Evolutionary conservation across 2,888 invertebrate genomes (phyloP).

Genomic region (Crioceris asparagi): DNA sequence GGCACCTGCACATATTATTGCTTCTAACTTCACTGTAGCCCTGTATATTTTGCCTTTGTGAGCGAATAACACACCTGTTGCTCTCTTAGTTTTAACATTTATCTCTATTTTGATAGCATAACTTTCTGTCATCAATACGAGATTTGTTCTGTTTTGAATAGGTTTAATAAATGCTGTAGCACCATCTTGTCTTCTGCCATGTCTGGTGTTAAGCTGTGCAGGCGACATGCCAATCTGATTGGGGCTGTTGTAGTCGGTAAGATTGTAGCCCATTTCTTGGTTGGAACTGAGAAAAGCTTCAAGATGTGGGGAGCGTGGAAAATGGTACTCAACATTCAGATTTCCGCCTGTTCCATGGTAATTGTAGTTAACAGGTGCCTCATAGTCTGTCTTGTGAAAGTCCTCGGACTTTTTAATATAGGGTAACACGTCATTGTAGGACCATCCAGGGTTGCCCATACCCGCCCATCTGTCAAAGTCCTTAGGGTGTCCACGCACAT

Average conservation of each 20-base stretch:
- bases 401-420: constrained; percentile 26
- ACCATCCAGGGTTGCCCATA: constrained; percentile 33
- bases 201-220: constrained; percentile 54
- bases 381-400: constrained; percentile 5
- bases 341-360: constrained; percentile 12
- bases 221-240: constrained; percentile 52
- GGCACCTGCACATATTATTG: constrained; percentile 66
- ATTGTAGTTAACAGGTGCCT: constrained; percentile 6
- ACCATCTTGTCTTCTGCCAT: constrained; percentile 63
- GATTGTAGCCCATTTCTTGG: constrained; percentile 52
- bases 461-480: constrained; percentile 41
- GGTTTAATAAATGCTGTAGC: constrained; percentile 66
- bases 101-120: constrained; percentile 54
- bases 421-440: constrained; percentile 46
- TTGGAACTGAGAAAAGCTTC: constrained; percentile 52
- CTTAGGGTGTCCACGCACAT: constrained; percentile 38
- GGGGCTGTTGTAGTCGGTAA: constrained; percentile 57
- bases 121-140: constrained; percentile 57
- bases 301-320: constrained; percentile 9
- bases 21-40: constrained; percentile 53
- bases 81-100: constrained; percentile 45
- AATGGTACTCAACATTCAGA: constrained; percentile 16
- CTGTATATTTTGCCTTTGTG: constrained; percentile 44
- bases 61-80: constrained; percentile 54
- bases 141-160: constrained; percentile 48